Percentiles rank a stretch among this genome's conserved stretches.
phyloP scores from a whole-genome alignment of 2,113 vertebrate genomes.

The Entelurus aequoreus region DNA sequence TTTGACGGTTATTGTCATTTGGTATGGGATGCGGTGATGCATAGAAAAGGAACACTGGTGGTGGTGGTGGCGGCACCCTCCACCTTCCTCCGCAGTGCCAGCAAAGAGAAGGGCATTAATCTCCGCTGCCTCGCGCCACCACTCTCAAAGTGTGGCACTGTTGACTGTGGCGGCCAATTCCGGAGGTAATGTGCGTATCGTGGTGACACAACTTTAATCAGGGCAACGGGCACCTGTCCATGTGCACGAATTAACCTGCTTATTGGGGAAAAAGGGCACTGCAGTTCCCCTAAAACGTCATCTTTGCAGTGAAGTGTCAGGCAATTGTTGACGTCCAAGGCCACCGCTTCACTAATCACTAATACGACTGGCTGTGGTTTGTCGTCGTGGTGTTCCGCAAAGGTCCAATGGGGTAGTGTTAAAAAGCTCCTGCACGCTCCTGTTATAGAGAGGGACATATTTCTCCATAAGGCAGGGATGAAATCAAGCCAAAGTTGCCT shows the following conservation, averaged over 20 bases:
- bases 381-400: slow-evolving; percentile 41
- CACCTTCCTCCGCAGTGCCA: slow-evolving; percentile 44
- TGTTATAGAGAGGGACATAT: slow-evolving; percentile 2
- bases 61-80: neutral
- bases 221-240: slow-evolving; percentile 45
- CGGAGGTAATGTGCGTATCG: slow-evolving; percentile 34
- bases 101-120: slow-evolving; percentile 2
- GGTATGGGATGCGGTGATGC: too few relatives aligned
- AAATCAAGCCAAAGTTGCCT: slow-evolving; percentile 32
- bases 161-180: slow-evolving; percentile 21
- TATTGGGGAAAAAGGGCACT: neutral
- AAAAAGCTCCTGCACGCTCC: neutral
- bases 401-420: slow-evolving; percentile 16
- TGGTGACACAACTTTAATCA: slow-evolving; percentile 33
- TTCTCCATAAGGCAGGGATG: slow-evolving; percentile 10
- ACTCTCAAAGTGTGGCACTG: slow-evolving; percentile 56
- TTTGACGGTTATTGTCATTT: too few relatives aligned
- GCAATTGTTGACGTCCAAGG: neutral
- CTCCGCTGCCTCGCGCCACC: slow-evolving; percentile 42
- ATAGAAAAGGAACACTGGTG: neutral
- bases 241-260: slow-evolving; percentile 13
- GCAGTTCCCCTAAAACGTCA: neutral
- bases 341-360: slow-evolving; percentile 33
- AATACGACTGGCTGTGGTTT: slow-evolving; percentile 42
- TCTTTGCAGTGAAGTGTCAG: too few relatives aligned